Conservation (phyloP, 2,797 vertebrate species). For the Poeciliopsis turneri region DNA sequence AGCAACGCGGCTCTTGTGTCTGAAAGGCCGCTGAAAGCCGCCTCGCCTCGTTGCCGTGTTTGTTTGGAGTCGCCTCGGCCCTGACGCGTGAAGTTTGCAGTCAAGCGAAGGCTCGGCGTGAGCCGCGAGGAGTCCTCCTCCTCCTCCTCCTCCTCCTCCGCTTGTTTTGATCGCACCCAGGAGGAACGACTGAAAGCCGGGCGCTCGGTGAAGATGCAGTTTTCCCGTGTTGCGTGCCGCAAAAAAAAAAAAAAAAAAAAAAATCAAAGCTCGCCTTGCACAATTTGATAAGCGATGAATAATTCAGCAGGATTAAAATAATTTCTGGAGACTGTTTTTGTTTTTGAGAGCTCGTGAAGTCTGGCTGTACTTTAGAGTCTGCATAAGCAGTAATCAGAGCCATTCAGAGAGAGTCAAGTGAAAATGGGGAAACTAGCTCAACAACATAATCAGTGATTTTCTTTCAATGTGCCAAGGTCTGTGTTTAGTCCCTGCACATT, state of each 20-base stretch:
- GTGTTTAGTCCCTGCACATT: conserved; percentile 35
- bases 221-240: conserved; percentile 36
- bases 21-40: neutral
- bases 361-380: conserved; percentile 44
- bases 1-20: neutral
- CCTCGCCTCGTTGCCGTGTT: neutral
- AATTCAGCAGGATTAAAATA: conserved; percentile 66
- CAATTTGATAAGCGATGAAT: conserved; percentile 59
- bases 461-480: conserved; percentile 30
- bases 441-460: conserved; percentile 56
- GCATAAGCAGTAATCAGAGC: conserved; percentile 66
- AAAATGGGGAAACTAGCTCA: conserved; percentile 45
- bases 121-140: conserved; percentile 44
- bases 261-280: conserved; percentile 56
- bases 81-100: conserved; percentile 54
- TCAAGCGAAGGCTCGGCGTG: conserved; percentile 44
- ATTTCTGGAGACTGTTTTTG: conserved; percentile 63
- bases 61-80: conserved; percentile 29
- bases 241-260: too few species aligned
- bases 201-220: conserved; percentile 24
- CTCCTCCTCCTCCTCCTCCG: conserved; percentile 17
- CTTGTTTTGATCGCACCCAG: conserved; percentile 53
- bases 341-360: conserved; percentile 60
- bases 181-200: conserved; percentile 37
- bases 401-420: conserved; percentile 49